These are phyloP conservation scores for Drosophila pseudotakahashii DNA, from an alignment of 2,888 invertebrate species.

Conservation along the genomic window DNA sequence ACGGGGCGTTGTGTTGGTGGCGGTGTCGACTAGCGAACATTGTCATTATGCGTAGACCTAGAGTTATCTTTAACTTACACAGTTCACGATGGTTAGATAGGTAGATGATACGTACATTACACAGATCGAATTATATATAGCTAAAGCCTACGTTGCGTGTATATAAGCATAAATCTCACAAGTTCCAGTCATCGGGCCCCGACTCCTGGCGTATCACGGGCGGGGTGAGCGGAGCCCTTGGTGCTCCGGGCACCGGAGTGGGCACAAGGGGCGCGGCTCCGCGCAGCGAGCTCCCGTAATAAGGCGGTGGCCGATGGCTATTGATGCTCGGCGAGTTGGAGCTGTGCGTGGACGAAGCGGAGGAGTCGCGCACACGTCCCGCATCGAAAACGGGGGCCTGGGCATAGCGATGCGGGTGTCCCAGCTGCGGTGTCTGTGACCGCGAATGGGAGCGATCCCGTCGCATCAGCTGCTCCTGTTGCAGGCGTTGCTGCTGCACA, in stretches of 20 bases:
- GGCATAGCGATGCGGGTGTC: conserved; percentile 72
- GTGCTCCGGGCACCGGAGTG: conserved; percentile 66
- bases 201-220: conserved; percentile 63
- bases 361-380: conserved; percentile 63
- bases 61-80: conserved; percentile 35
- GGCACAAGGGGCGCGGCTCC: conserved; percentile 65
- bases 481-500: conserved; percentile 49
- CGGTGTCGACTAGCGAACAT: conserved; percentile 52
- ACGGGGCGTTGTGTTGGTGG: conserved; percentile 18
- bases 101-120: conserved; percentile 36
- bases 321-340: conserved; percentile 56
- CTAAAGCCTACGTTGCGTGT: conserved; percentile 43
- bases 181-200: conserved; percentile 77
- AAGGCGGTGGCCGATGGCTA: conserved; percentile 62
- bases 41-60: conserved; percentile 42
- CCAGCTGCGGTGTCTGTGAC: conserved; percentile 64
- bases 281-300: conserved; percentile 58
- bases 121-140: conserved; percentile 41
- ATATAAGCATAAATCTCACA: conserved; percentile 73
- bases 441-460: conserved; percentile 66
- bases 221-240: conserved; percentile 58
- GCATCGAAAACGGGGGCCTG: conserved; percentile 74
- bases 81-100: conserved; percentile 37
- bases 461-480: conserved; percentile 46
- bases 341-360: conserved; percentile 72